A percentile compares a stretch with the other conserved stretches of the same genome.
phyloP scores from a whole-genome alignment of 2,797 vertebrate genomes.

The Gadopsis marmoratus region DNA sequence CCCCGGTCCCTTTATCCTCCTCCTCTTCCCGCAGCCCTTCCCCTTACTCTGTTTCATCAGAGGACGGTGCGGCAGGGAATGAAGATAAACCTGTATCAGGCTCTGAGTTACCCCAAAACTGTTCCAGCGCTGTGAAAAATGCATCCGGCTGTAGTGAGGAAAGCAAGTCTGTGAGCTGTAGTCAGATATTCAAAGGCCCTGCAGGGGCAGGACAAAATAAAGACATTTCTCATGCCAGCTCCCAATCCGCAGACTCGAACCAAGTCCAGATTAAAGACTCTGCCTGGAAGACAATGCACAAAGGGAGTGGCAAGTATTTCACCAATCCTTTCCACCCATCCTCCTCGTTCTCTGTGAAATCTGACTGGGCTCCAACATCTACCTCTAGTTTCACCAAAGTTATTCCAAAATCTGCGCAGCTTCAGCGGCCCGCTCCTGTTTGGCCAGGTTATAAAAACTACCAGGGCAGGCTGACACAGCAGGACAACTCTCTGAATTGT shows the following conservation, averaged over 20 bases:
- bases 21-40: slow-evolving; percentile 83
- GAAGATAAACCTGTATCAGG: slow-evolving; percentile 62
- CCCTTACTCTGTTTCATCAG: slow-evolving; percentile 80
- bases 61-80: slow-evolving; percentile 71
- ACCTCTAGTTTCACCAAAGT: slow-evolving; percentile 83
- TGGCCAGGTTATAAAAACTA: slow-evolving; percentile 62
- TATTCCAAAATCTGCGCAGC: slow-evolving; percentile 75
- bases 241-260: slow-evolving; percentile 34
- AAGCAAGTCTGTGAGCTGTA: slow-evolving; percentile 59
- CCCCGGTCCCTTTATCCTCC: slow-evolving; percentile 72
- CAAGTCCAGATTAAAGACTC: slow-evolving; percentile 68
- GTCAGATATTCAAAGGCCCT: slow-evolving; percentile 63
- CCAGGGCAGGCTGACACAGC: slow-evolving; percentile 67
- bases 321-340: slow-evolving; percentile 27
- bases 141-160: slow-evolving; percentile 45
- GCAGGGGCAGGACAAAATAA: slow-evolving; percentile 50
- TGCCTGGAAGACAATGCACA: slow-evolving; percentile 69
- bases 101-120: slow-evolving; percentile 42
- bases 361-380: slow-evolving; percentile 83
- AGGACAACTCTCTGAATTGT: slow-evolving; percentile 61
- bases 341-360: slow-evolving; percentile 59
- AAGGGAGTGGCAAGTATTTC: slow-evolving; percentile 47
- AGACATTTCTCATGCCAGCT: slow-evolving; percentile 47
- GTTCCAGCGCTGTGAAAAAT: slow-evolving; percentile 44
- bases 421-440: slow-evolving; percentile 74